phyloP scores from a whole-genome alignment of 2,113 vertebrate genomes.

The Macrotus californicus region DNA sequence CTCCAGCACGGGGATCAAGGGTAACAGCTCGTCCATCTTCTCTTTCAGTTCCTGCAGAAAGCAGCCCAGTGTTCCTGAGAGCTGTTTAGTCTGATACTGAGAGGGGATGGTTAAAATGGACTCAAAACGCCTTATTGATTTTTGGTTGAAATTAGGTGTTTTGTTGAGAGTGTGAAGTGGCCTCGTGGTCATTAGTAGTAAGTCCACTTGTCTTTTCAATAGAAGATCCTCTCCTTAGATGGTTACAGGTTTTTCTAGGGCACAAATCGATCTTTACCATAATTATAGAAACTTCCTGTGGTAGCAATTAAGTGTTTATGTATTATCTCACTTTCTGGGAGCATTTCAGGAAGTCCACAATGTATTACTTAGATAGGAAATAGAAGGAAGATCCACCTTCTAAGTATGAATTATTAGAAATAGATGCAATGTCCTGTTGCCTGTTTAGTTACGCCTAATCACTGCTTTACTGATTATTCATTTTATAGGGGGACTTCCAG shows the following conservation, averaged over 20 bases:
- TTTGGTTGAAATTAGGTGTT: constrained; percentile 42
- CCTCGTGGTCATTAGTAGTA: background rate
- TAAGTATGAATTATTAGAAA: background rate
- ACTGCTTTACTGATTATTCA: background rate
- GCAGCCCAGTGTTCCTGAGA: constrained; percentile 22
- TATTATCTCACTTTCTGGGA: background rate
- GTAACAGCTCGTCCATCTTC: constrained; percentile 96
- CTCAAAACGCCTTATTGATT: background rate
- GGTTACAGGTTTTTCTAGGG: background rate
- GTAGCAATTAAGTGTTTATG: background rate
- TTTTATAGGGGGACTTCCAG: background rate
- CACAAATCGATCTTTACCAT: background rate
- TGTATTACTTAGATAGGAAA: background rate
- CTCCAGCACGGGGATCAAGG: constrained; percentile 96
- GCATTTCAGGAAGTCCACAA: background rate
- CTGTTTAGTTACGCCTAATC: background rate
- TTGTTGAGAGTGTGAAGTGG: background rate
- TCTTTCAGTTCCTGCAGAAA: constrained; percentile 92
- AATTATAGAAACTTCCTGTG: background rate
- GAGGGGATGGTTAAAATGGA: constrained; percentile 27
- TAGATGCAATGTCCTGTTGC: background rate
- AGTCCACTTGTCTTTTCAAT: background rate
- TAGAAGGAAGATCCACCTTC: background rate
- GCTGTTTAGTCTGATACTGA: constrained; percentile 14
- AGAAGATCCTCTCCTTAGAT: background rate